phyloP scores from a whole-genome alignment of 2,888 invertebrate species.

The Brachypalpus laphriformis region DNA sequence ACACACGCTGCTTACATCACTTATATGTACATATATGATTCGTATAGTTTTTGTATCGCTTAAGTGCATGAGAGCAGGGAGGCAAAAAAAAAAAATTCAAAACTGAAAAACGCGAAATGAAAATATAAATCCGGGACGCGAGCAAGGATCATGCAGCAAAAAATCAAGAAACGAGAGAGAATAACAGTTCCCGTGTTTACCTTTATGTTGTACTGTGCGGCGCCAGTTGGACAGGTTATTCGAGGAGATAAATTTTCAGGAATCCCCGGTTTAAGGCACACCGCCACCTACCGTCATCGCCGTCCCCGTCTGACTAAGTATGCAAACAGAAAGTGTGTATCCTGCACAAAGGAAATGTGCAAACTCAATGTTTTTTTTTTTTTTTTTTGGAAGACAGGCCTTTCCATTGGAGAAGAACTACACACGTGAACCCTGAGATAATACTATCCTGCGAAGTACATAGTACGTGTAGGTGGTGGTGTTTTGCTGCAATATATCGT shows the following conservation, averaged over 20 bases:
- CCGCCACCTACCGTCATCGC: constrained; percentile 4
- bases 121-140: constrained; percentile 50
- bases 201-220: constrained; percentile 33
- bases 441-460: neutral
- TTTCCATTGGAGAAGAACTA: constrained; percentile 12
- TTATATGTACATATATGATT: constrained; percentile 18
- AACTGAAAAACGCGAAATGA: constrained; percentile 21
- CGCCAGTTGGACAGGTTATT: constrained; percentile 9
- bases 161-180: constrained; percentile 17
- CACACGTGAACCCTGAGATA: constrained; percentile 25
- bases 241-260: constrained; percentile 31
- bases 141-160: constrained; percentile 44
- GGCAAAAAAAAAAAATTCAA: constrained; percentile 28
- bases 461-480: neutral
- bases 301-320: constrained; percentile 28
- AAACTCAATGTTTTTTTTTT: constrained; percentile 41
- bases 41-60: constrained; percentile 45
- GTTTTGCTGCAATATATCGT: constrained; percentile 4
- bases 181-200: constrained; percentile 36
- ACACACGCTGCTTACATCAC: constrained; percentile 37
- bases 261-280: constrained; percentile 41
- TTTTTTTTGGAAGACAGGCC: constrained; percentile 23
- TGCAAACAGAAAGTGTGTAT: constrained; percentile 54
- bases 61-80: constrained; percentile 20
- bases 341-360: constrained; percentile 45